phyloP scores from a whole-genome alignment of 2,888 invertebrate genomes.

The Acleris laterana region DNA sequence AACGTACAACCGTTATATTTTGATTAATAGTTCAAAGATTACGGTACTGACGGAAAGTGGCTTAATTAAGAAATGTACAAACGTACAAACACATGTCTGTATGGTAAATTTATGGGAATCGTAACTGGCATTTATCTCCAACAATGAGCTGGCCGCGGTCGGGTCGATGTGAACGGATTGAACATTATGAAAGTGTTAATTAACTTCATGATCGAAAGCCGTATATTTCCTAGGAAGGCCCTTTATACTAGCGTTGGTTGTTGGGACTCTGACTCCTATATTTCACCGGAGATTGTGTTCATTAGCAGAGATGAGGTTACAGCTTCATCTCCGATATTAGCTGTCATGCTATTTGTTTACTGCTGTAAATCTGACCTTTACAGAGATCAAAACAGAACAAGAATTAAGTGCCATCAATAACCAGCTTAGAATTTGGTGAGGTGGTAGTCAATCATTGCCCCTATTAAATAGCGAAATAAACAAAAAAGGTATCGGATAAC shows the following conservation, averaged over 20 bases:
- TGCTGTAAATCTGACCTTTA: neutral
- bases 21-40: constrained; percentile 36
- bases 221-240: constrained; percentile 7
- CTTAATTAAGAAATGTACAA: constrained; percentile 27
- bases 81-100: constrained; percentile 17
- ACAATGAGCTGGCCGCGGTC: constrained; percentile 7
- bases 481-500: too few relatives aligned
- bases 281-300: neutral
- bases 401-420: too few relatives aligned
- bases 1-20: constrained; percentile 33
- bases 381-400: neutral
- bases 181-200: constrained; percentile 23
- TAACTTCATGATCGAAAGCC: constrained; percentile 19
- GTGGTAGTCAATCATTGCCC: too few relatives aligned
- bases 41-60: constrained; percentile 25
- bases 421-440: too few relatives aligned
- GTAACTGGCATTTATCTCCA: constrained; percentile 29
- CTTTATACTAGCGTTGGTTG: neutral
- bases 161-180: constrained; percentile 14
- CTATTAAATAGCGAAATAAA: too few relatives aligned
- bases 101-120: constrained; percentile 32
- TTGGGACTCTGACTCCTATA: neutral
- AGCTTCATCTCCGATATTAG: constrained; percentile 10
- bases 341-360: constrained; percentile 7
- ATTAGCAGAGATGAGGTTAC: constrained; percentile 1